Evolutionary conservation across 1,140 invertebrate species (phyloP).

Genomic region (Drosophila athabasca): DNA sequence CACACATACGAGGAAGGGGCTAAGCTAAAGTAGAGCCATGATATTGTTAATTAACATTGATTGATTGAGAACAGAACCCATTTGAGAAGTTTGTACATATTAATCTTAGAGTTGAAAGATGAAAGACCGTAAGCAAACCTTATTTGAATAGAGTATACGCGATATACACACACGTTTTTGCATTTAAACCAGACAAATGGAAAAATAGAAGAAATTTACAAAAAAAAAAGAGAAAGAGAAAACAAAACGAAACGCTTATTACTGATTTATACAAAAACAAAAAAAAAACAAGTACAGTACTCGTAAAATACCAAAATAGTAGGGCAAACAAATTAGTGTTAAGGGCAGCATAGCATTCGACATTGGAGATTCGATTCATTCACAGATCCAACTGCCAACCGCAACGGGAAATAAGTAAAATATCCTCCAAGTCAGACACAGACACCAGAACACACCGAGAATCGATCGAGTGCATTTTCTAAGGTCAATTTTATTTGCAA

Average conservation of each 20-base stretch:
- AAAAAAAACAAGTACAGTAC: constrained; percentile 12
- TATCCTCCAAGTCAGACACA: constrained; percentile 5
- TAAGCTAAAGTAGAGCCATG: constrained; percentile 29
- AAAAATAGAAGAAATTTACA: constrained; percentile 77
- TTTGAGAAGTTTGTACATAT: constrained; percentile 56
- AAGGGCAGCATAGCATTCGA: constrained; percentile 21
- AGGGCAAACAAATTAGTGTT: constrained; percentile 60
- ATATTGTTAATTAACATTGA: constrained; percentile 52
- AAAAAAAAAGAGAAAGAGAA: constrained; percentile 30
- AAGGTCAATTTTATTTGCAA: constrained; percentile 73
- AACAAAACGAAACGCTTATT: constrained; percentile 71
- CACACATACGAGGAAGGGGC: constrained; percentile 13
- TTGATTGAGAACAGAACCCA: background rate
- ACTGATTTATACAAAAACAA: constrained; percentile 66
- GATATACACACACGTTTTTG: constrained; percentile 66
- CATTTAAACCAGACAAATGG: constrained; percentile 65
- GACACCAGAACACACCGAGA: constrained; percentile 10
- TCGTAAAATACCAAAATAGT: constrained; percentile 46
- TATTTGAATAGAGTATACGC: constrained; percentile 58
- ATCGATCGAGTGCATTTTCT: constrained; percentile 29
- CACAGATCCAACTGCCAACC: constrained; percentile 2
- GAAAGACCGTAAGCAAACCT: constrained; percentile 24
- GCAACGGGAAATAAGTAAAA: background rate
- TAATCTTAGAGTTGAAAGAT: constrained; percentile 21
- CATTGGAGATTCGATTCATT: background rate